Percentiles rank a stretch among this genome's conserved stretches.
Conservation (phyloP, 2,888 invertebrate species). For the Drosophila peninsularis region DNA sequence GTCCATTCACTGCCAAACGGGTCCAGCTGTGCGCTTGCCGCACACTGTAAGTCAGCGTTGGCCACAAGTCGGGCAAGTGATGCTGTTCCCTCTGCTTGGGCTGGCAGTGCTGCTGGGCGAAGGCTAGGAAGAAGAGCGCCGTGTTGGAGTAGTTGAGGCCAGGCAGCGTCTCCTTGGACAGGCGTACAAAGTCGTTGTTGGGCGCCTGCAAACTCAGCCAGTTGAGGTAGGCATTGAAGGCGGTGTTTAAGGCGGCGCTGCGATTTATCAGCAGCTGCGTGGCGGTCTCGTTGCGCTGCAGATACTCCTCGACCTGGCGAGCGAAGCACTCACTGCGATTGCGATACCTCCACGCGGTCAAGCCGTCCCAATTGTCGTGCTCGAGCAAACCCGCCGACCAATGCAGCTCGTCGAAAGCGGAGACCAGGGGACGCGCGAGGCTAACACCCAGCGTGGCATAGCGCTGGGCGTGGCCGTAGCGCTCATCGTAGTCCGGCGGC, state of each 20-base stretch:
- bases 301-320: conserved; percentile 73
- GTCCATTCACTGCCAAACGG: conserved; percentile 77
- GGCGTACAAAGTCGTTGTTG: conserved; percentile 67
- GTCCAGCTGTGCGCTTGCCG: conserved; percentile 66
- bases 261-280: conserved; percentile 61
- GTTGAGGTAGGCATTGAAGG: conserved; percentile 79
- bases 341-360: conserved; percentile 67
- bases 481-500: conserved; percentile 73
- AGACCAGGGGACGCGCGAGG: conserved; percentile 69
- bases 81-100: conserved; percentile 29
- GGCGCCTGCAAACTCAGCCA: conserved; percentile 78
- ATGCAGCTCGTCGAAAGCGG: conserved; percentile 78
- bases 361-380: conserved; percentile 70
- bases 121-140: conserved; percentile 81
- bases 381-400: conserved; percentile 75
- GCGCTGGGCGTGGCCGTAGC: conserved; percentile 68
- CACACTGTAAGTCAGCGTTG: conserved; percentile 41
- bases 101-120: conserved; percentile 78
- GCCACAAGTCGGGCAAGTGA: not conserved
- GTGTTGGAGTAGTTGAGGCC: conserved; percentile 81
- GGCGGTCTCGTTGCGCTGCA: conserved; percentile 57
- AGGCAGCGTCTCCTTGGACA: conserved; percentile 78
- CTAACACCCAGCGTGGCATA: conserved; percentile 74
- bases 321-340: conserved; percentile 75
- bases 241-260: conserved; percentile 76